These are phyloP conservation scores for Syngnathus typhle DNA, from an alignment of 2,113 vertebrate genomes.

Conservation along the genomic window DNA sequence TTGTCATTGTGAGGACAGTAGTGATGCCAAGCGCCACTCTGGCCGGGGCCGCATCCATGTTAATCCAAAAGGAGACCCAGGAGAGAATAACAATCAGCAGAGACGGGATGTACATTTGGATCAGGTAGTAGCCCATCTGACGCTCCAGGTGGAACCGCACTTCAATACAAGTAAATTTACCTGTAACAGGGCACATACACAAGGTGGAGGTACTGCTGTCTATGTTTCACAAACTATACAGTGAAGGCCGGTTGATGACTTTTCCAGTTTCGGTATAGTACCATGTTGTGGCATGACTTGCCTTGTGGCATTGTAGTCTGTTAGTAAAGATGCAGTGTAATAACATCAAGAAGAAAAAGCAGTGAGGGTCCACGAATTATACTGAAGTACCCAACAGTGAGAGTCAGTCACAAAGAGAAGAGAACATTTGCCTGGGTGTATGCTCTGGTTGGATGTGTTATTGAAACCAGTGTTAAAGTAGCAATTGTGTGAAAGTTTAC, in stretches of 20 bases:
- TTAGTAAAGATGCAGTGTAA: too few species aligned
- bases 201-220: neutral
- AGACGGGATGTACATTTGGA: slow-evolving; percentile 77
- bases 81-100: slow-evolving; percentile 80
- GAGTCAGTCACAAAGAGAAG: too few species aligned
- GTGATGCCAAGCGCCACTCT: slow-evolving; percentile 95
- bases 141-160: slow-evolving; percentile 94
- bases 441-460: too few species aligned
- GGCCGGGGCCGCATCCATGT: slow-evolving; percentile 83
- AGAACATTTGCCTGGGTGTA: too few species aligned
- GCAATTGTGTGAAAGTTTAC: too few species aligned
- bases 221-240: neutral
- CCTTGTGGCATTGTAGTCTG: too few species aligned
- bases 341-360: too few species aligned
- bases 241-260: neutral
- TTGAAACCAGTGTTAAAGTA: too few species aligned
- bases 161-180: slow-evolving; percentile 97
- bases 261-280: too few species aligned
- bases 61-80: slow-evolving; percentile 83
- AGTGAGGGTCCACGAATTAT: too few species aligned
- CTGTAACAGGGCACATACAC: slow-evolving; percentile 53
- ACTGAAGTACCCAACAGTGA: too few species aligned
- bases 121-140: slow-evolving; percentile 98
- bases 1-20: slow-evolving; percentile 97
- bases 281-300: too few species aligned